Base-by-base conservation (phyloP, 2,797 vertebrate species). In the Arnoldichthys spilopterus region DNA sequence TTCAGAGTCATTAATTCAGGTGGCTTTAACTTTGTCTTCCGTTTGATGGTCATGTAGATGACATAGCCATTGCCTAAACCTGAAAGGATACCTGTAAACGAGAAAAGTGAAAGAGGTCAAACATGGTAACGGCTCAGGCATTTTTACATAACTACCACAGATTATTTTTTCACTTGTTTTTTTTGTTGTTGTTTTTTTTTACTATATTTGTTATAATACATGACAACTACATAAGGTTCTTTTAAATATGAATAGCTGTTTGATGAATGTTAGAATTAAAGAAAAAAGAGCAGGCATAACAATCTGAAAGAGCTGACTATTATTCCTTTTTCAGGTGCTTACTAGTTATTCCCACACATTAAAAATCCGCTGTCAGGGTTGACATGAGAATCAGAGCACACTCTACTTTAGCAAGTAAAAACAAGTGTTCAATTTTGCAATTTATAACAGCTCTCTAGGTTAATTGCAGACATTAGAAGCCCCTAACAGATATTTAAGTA, bases 1-100 rank as follows among this genome's bases (percentile, higher is more conserved):
- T 98, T 98, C 79, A 97, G 90, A 0, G 95, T 98, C 96, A 99
- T 97, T 82, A 98, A 92, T 90, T 99, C 97, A 9, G 96, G 95
- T 7, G 97, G 97, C 86, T 93, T 95, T 88, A 99, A 79, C 88
- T 98, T 99, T 87, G 93, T 95, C 89, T 97, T 98, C 72, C 95
- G 85, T 90, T 91, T 96, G 86, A 91, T 88, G 72, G 94, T 93
- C 93, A 93, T 95, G 80, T 92, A 97, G 84, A 98, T 92, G 89
- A 99, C 96, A 73, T 97, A 98, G 7, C 97, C 96, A 26, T 99
- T 99, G 63, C 97, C 97, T 64, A 94, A 90, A 62, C 95, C 93
- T 51, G 97, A 97, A 85, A 99, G 63, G 75, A 98, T 86, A 26
- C 97, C 97, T 99, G 90, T 4, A 86, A 87, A 64, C 18, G 37